phyloP scores from a whole-genome alignment of 1,140 invertebrate genomes.

The Drosophila tropicalis region DNA sequence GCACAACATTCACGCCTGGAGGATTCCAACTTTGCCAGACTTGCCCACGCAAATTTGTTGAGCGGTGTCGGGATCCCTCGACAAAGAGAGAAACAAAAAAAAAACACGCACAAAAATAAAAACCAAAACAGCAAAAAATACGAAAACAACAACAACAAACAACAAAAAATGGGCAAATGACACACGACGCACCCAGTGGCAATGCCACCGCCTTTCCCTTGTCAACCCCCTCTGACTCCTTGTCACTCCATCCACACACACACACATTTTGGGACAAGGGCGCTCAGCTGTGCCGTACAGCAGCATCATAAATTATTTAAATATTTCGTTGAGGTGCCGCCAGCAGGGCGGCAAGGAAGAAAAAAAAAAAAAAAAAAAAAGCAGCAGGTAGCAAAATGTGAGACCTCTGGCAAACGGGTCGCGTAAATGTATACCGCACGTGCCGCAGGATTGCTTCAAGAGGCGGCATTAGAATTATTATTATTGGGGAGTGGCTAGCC shows the following conservation, averaged over 20 bases:
- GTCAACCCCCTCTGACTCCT: not conserved
- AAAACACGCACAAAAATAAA: slow-evolving; percentile 18
- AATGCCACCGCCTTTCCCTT: not conserved
- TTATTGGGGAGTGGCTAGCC: not conserved
- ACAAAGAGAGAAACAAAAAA: slow-evolving; percentile 30
- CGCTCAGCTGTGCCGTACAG: slow-evolving; percentile 67
- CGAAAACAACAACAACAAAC: slow-evolving; percentile 29
- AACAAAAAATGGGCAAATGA: slow-evolving; percentile 26
- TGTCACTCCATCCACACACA: slow-evolving; percentile 2
- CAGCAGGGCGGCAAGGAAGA: slow-evolving; percentile 12
- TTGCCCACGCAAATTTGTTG: slow-evolving; percentile 53
- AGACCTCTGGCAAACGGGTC: slow-evolving; percentile 34
- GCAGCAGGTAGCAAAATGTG: slow-evolving; percentile 51
- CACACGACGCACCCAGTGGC: slow-evolving; percentile 7
- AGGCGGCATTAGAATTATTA: not conserved
- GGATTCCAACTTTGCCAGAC: slow-evolving; percentile 56
- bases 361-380: not conserved
- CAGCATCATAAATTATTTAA: slow-evolving; percentile 77
- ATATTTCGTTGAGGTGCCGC: slow-evolving; percentile 62
- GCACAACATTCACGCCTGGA: slow-evolving; percentile 9
- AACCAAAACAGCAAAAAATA: not conserved
- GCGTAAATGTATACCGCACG: slow-evolving; percentile 52
- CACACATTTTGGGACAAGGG: not conserved
- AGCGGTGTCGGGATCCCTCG: slow-evolving; percentile 31
- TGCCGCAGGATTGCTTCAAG: slow-evolving; percentile 40